Evolutionary conservation across 2,113 vertebrate species (phyloP).

Genomic region (Nipponia nippon): DNA sequence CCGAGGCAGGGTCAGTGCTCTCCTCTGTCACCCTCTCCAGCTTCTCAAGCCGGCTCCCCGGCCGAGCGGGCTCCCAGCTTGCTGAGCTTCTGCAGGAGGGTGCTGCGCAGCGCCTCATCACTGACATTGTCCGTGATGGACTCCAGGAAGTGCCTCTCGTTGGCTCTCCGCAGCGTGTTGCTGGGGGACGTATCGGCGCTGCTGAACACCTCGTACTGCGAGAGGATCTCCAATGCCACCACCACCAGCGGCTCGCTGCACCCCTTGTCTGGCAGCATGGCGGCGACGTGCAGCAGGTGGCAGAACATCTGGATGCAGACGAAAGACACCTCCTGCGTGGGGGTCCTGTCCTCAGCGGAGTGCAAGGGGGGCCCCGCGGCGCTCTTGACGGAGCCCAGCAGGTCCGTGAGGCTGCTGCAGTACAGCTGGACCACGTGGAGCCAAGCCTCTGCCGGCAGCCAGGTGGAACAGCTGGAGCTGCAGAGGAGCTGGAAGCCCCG

Average conservation of each 20-base stretch:
- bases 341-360: background rate
- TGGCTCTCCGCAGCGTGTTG: constrained; percentile 76
- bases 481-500: constrained; percentile 92
- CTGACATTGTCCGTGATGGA: constrained; percentile 81
- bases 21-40: background rate
- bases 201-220: constrained; percentile 80
- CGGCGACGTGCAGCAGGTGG: constrained; percentile 89
- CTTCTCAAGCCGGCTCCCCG: background rate
- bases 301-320: constrained; percentile 91
- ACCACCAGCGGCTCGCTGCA: constrained; percentile 81
- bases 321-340: constrained; percentile 82
- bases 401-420: constrained; percentile 75
- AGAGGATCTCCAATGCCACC: constrained; percentile 86
- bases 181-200: constrained; percentile 69
- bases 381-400: constrained; percentile 73
- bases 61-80: constrained; percentile 68
- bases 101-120: constrained; percentile 77
- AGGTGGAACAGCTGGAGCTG: constrained; percentile 85
- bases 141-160: constrained; percentile 86
- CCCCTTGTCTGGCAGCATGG: constrained; percentile 81
- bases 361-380: background rate
- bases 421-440: constrained; percentile 81
- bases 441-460: constrained; percentile 82
- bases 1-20: background rate
- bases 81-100: constrained; percentile 89